Conservation (phyloP, 1,140 invertebrate species). For the Drosophila leontia region DNA sequence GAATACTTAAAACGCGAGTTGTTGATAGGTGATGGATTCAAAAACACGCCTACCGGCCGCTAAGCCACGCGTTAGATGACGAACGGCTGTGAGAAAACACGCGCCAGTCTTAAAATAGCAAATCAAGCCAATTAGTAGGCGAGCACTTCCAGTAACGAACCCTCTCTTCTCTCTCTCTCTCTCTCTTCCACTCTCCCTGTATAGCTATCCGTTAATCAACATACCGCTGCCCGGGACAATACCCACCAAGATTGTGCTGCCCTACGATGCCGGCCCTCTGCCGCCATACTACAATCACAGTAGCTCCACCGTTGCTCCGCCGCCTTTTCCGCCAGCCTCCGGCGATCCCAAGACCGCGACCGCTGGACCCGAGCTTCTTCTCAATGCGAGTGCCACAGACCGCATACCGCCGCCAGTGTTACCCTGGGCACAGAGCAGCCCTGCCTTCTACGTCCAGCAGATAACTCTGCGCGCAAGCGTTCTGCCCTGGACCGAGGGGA, state of each 20-base stretch:
- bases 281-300: conserved; percentile 40
- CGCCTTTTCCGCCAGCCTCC: neutral
- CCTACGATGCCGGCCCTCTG: conserved; percentile 61
- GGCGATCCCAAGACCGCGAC: conserved; percentile 9
- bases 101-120: conserved; percentile 40
- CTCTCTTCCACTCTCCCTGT: conserved; percentile 49
- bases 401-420: conserved; percentile 50
- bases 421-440: conserved; percentile 86
- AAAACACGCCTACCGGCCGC: conserved; percentile 12
- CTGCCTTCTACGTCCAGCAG: conserved; percentile 93
- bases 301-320: conserved; percentile 12
- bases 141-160: conserved; percentile 51
- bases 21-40: conserved; percentile 42
- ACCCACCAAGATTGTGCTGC: conserved; percentile 84
- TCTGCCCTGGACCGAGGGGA: conserved; percentile 92
- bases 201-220: conserved; percentile 82
- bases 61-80: conserved; percentile 58
- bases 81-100: conserved; percentile 23
- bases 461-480: conserved; percentile 90
- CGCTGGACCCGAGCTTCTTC: conserved; percentile 5
- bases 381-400: conserved; percentile 53
- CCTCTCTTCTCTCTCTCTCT: conserved; percentile 30
- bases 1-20: conserved; percentile 46
- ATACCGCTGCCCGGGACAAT: conserved; percentile 85
- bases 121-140: conserved; percentile 16